These are phyloP conservation scores for Thermophis baileyi DNA, from an alignment of 2,113 vertebrate genomes.

Conservation along the genomic window DNA sequence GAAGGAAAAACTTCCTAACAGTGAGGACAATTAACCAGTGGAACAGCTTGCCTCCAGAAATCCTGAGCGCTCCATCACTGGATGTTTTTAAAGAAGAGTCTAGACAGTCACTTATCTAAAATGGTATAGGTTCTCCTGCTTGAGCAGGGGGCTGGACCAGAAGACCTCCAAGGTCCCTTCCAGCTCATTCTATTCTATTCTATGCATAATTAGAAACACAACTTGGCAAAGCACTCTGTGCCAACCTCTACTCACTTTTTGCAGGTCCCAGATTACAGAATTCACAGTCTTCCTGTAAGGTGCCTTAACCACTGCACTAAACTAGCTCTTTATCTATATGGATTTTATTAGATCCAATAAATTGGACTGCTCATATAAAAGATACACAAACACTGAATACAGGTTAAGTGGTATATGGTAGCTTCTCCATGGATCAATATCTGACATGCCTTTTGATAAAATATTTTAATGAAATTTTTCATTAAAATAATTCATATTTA, in stretches of 20 bases:
- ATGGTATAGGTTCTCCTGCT: too few relatives aligned
- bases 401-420: background rate
- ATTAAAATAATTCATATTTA: background rate
- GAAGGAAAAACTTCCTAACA: too few relatives aligned
- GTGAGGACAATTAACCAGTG: too few relatives aligned
- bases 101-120: too few relatives aligned
- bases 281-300: background rate
- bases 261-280: background rate
- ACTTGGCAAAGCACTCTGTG: background rate
- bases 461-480: background rate
- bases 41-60: too few relatives aligned
- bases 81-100: too few relatives aligned
- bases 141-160: too few relatives aligned
- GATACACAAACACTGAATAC: background rate
- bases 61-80: too few relatives aligned
- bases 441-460: background rate
- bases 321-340: background rate
- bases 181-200: too few relatives aligned
- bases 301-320: background rate
- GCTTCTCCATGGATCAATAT: background rate
- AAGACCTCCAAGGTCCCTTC: too few relatives aligned
- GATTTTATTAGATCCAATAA: background rate
- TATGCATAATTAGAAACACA: background rate
- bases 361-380: background rate
- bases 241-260: background rate